Conservation (phyloP, 2,888 invertebrate genomes). For the Hofmannophila pseudospretella region DNA sequence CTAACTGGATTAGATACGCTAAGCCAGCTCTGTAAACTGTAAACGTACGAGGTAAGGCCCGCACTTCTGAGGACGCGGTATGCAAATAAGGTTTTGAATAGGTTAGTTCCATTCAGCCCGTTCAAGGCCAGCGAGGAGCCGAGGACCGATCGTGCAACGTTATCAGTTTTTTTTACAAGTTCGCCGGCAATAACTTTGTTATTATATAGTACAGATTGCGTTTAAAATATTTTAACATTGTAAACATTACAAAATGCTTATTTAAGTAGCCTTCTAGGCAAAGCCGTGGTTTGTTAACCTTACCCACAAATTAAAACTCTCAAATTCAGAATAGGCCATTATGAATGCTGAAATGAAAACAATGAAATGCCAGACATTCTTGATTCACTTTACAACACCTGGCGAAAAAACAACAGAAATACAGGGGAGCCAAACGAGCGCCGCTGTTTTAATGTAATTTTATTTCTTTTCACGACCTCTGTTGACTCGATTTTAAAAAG, state of each 20-base stretch:
- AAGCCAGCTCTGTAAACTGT: slow-evolving; percentile 47
- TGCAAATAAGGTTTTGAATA: slow-evolving; percentile 32
- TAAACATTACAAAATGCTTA: slow-evolving; percentile 1
- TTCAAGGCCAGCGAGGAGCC: slow-evolving; percentile 33
- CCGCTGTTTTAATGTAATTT: slow-evolving; percentile 7
- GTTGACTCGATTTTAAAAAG: slow-evolving; percentile 11
- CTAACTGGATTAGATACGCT: slow-evolving; percentile 68
- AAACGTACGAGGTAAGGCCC: slow-evolving; percentile 29
- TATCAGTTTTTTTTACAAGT: slow-evolving; percentile 31
- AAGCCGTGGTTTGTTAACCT: neutral
- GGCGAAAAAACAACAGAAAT: slow-evolving; percentile 7
- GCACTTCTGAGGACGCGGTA: slow-evolving; percentile 34
- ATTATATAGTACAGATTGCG: slow-evolving; percentile 1
- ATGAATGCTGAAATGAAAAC: neutral
- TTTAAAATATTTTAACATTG: slow-evolving; percentile 21
- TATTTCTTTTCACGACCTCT: slow-evolving; percentile 9
- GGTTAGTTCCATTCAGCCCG: slow-evolving; percentile 33
- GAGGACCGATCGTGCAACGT: slow-evolving; percentile 29
- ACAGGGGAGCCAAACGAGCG: neutral
- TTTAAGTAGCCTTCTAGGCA: neutral
- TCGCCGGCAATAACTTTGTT: slow-evolving; percentile 1
- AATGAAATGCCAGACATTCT: slow-evolving; percentile 11
- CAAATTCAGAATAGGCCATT: neutral
- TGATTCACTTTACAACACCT: slow-evolving; percentile 13
- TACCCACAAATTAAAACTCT: neutral